Conservation (phyloP, 1,140 invertebrate species). For the Drosophila asahinai region DNA sequence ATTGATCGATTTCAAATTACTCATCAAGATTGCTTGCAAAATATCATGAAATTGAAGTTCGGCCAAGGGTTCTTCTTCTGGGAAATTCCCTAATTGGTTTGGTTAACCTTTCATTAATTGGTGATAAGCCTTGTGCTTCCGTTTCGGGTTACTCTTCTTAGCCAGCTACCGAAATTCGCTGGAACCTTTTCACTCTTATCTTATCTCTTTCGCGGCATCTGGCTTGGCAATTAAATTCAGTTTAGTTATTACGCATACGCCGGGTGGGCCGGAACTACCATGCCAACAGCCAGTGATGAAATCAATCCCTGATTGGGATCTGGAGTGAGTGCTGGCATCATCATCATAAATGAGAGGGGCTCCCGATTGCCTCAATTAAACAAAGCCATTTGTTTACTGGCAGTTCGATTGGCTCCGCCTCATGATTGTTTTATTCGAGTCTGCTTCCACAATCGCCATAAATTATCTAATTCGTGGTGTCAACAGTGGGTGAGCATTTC, state of each 20-base stretch:
- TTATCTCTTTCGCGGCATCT: constrained; percentile 28
- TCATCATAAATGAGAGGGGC: background rate
- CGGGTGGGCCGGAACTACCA: constrained; percentile 18
- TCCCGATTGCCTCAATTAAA: constrained; percentile 31
- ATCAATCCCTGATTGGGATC: constrained; percentile 41
- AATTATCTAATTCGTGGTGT: constrained; percentile 66
- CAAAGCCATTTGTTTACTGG: constrained; percentile 22
- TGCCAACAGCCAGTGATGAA: constrained; percentile 55
- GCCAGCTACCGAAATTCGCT: constrained; percentile 33
- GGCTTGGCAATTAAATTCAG: constrained; percentile 28
- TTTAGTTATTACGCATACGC: constrained; percentile 61
- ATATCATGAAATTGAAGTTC: constrained; percentile 36
- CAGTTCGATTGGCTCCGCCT: constrained; percentile 10
- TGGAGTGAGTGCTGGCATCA: constrained; percentile 21
- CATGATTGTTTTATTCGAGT: constrained; percentile 34
- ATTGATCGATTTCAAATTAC: constrained; percentile 49
- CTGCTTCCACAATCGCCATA: constrained; percentile 24
- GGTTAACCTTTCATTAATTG: constrained; percentile 43
- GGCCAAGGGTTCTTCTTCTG: background rate
- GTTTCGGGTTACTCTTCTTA: constrained; percentile 30
- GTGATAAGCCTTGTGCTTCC: constrained; percentile 36
- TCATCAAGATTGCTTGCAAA: background rate
- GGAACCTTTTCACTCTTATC: constrained; percentile 31
- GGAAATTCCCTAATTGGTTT: constrained; percentile 32
- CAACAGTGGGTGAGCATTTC: constrained; percentile 43